Evolutionary conservation across 2,888 invertebrate species (phyloP).

Genomic region (Himalopsyche kuldschensis): DNA sequence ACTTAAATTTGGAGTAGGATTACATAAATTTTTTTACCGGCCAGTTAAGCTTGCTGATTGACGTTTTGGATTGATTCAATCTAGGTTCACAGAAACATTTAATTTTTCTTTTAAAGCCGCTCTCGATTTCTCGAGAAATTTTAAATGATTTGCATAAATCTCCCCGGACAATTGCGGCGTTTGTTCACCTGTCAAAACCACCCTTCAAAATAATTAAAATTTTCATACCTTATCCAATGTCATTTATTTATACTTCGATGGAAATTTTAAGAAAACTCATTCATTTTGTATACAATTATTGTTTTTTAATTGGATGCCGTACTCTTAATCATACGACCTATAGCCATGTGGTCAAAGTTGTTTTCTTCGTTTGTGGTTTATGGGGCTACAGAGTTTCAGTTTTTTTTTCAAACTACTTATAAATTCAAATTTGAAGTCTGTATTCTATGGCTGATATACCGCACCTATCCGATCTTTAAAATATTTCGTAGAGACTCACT

Average conservation of each 20-base stretch:
- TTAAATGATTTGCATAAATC: not conserved
- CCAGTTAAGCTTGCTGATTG: not conserved
- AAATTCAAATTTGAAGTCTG: too few relatives aligned
- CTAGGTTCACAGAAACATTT: not conserved
- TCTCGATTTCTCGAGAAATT: not conserved
- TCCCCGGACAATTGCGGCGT: not conserved
- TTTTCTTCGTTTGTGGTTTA: too few relatives aligned
- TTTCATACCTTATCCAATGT: not conserved
- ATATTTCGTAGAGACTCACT: too few relatives aligned
- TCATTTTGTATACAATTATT: too few relatives aligned
- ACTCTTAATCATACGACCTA: too few relatives aligned
- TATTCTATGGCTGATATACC: too few relatives aligned
- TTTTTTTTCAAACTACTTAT: too few relatives aligned
- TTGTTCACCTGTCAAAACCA: not conserved
- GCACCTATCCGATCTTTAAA: too few relatives aligned
- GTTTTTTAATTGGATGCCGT: too few relatives aligned
- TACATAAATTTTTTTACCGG: not conserved
- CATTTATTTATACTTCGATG: not conserved
- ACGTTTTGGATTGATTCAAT: not conserved
- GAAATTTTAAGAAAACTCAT: too few relatives aligned
- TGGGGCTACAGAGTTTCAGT: too few relatives aligned
- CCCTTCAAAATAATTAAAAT: not conserved
- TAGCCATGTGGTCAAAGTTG: too few relatives aligned
- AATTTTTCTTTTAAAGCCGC: not conserved
- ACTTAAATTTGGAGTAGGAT: not conserved